A percentile compares a stretch with the other conserved stretches of the same genome.
Evolutionary conservation across 2,113 vertebrate genomes (phyloP).

Genomic region (Kryptolebias marmoratus): DNA sequence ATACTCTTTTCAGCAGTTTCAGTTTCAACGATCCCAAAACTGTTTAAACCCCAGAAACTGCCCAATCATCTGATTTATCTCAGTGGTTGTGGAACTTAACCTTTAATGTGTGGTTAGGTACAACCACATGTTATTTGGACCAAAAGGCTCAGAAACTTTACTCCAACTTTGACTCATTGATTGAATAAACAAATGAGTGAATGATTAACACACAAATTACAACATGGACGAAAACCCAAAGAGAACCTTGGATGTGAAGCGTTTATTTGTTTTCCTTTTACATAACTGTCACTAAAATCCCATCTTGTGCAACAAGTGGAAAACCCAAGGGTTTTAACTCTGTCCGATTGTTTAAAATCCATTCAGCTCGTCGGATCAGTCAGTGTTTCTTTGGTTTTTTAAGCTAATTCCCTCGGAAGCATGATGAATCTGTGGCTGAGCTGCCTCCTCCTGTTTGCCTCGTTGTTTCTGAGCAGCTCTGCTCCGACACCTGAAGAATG

Average conservation of each 20-base stretch:
- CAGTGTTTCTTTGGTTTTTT: neutral
- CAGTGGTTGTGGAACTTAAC: neutral
- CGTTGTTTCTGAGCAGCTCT: constrained; percentile 16
- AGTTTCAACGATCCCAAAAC: no score
- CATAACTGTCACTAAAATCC: no score
- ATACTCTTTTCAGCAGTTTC: no score
- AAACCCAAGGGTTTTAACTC: neutral
- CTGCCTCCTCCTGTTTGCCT: constrained; percentile 1
- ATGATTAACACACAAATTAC: constrained; percentile 2
- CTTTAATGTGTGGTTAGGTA: neutral
- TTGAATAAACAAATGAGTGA: constrained; percentile 1
- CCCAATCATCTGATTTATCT: no score
- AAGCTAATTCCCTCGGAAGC: neutral
- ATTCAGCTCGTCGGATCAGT: neutral
- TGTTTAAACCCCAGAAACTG: no score
- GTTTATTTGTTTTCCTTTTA: neutral
- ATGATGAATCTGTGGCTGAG: constrained; percentile 37
- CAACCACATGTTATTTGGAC: neutral
- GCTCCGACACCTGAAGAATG: constrained; percentile 45
- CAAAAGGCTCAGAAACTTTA: no score
- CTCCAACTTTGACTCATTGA: no score
- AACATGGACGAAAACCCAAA: neutral
- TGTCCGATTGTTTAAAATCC: constrained; percentile 1
- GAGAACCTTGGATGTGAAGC: neutral
- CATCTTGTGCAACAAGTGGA: neutral